phyloP scores from a whole-genome alignment of 2,113 vertebrate genomes.

The Bagarius yarrelli region DNA sequence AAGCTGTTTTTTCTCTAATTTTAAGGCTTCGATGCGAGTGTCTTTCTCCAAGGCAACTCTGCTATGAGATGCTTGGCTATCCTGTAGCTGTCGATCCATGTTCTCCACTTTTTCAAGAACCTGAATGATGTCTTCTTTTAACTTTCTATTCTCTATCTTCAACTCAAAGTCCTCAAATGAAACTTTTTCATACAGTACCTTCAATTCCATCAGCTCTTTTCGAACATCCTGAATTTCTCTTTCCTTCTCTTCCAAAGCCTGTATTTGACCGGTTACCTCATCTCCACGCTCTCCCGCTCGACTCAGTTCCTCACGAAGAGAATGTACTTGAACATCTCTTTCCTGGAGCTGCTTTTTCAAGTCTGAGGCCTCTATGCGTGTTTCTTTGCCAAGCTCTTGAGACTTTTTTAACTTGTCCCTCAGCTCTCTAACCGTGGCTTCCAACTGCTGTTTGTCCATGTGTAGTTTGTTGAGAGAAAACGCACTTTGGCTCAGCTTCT shows the following conservation, averaged over 20 bases:
- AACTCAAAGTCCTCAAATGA: constrained; percentile 77
- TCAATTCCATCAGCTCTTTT: constrained; percentile 72
- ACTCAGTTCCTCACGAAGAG: constrained; percentile 61
- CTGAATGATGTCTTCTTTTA: constrained; percentile 61
- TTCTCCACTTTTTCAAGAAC: constrained; percentile 60
- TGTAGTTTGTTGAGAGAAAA: constrained; percentile 81
- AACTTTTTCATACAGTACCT: constrained; percentile 69
- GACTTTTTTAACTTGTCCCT: constrained; percentile 74
- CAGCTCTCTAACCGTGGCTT: constrained; percentile 74
- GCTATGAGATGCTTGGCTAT: constrained; percentile 66
- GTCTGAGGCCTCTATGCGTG: constrained; percentile 69
- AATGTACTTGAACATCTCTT: constrained; percentile 71
- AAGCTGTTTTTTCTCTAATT: constrained; percentile 80
- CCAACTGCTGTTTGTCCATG: constrained; percentile 78
- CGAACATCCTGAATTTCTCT: constrained; percentile 73
- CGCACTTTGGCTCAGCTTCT: constrained; percentile 78
- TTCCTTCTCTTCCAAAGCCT: constrained; percentile 68
- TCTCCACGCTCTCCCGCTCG: constrained; percentile 55
- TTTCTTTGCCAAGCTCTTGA: constrained; percentile 67
- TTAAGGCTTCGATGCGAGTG: constrained; percentile 77
- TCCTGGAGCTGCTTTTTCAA: constrained; percentile 74
- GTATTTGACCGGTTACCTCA: constrained; percentile 48
- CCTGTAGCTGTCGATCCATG: constrained; percentile 72
- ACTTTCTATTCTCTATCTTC: constrained; percentile 78
- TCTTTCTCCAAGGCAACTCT: constrained; percentile 79